Evolutionary conservation across 2,113 vertebrate species (phyloP).

Genomic region (Numenius arquata): DNA sequence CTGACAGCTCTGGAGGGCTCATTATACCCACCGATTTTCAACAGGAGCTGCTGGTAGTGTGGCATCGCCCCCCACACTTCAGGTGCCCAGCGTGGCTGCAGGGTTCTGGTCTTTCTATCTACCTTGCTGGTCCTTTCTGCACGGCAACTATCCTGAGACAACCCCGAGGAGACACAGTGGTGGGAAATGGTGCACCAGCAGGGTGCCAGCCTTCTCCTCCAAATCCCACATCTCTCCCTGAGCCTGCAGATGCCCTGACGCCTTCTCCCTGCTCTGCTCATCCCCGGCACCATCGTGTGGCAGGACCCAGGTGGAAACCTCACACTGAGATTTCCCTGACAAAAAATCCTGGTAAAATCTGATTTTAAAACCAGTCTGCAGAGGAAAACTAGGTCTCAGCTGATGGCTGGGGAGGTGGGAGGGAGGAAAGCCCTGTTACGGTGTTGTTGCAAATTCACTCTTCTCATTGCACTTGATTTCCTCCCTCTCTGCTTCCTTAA

Average conservation of each 20-base stretch:
- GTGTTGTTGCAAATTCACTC: not conserved
- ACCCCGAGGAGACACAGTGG: not conserved
- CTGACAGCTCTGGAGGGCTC: not conserved
- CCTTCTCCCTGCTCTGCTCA: not conserved
- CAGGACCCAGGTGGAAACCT: not conserved
- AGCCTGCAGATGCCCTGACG: not conserved
- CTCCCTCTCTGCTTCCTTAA: not conserved
- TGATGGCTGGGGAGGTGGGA: not conserved
- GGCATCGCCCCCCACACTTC: accelerated
- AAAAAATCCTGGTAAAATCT: not conserved
- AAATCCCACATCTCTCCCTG: not conserved
- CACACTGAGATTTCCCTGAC: not conserved
- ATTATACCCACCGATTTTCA: not conserved
- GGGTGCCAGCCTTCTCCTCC: not conserved
- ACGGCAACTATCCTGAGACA: not conserved
- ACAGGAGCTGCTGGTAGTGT: not conserved
- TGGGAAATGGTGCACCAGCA: not conserved
- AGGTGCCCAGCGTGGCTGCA: not conserved
- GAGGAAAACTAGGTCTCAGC: not conserved
- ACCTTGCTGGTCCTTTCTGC: not conserved
- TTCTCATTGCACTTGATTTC: not conserved
- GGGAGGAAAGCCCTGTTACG: not conserved
- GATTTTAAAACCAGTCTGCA: not conserved
- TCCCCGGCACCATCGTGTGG: accelerated
- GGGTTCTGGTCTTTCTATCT: not conserved